Evolutionary conservation across 2,797 vertebrate genomes (phyloP).

Genomic region (Cyclura pinguis): DNA sequence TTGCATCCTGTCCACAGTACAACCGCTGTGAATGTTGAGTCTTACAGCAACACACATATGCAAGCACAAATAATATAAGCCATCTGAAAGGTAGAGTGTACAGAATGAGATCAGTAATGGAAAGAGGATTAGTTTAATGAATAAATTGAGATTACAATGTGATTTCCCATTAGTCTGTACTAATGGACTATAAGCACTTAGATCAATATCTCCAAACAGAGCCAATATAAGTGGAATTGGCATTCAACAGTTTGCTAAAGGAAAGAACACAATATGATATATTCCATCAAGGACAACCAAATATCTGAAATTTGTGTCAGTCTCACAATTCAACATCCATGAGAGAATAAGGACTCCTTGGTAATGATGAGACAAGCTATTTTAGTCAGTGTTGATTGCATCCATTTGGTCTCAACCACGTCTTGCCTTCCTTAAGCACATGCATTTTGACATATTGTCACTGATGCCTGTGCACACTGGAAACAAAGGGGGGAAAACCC

Average conservation of each 20-base stretch:
- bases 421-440: conserved; percentile 54
- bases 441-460: conserved; percentile 47
- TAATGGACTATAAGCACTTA: conserved; percentile 25
- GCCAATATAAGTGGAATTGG: not conserved
- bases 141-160: conserved; percentile 20
- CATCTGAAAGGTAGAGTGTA: not conserved
- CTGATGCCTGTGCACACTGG: not conserved
- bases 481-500: conserved; percentile 15
- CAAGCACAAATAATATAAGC: not conserved
- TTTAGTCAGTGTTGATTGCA: conserved; percentile 54
- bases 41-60: not conserved
- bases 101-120: conserved; percentile 6
- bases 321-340: conserved; percentile 62
- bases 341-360: conserved; percentile 67
- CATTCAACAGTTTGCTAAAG: conserved; percentile 15
- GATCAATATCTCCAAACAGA: conserved; percentile 24
- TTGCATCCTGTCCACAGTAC: not conserved
- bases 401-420: conserved; percentile 59
- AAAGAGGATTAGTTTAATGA: conserved; percentile 31
- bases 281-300: conserved; percentile 65
- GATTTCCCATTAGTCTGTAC: conserved; percentile 17
- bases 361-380: conserved; percentile 57
- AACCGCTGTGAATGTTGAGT: not conserved
- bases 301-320: conserved; percentile 50
- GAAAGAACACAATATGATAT: conserved; percentile 23